These are phyloP conservation scores for Didymodactylos carnosus DNA, from an alignment of 2,888 invertebrate species.

Conservation along the genomic window DNA sequence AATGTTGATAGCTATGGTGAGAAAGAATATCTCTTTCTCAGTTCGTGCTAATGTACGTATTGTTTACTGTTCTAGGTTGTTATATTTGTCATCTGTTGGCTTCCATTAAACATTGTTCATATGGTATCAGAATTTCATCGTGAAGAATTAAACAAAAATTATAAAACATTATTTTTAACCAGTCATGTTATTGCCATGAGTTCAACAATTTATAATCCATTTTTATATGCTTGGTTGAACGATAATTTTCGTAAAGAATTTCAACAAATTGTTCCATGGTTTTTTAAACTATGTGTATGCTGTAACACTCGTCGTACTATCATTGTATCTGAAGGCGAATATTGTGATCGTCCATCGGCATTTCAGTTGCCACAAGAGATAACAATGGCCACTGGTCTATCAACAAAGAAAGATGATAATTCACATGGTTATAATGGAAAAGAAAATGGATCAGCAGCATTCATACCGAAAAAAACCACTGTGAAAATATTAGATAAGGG, in stretches of 20 bases:
- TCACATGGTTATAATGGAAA: neutral
- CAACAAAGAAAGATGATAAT: neutral
- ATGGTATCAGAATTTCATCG: slow-evolving; percentile 40
- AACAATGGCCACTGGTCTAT: neutral
- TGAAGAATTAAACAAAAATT: slow-evolving; percentile 18
- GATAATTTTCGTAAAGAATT: slow-evolving; percentile 78
- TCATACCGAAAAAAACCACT: too few relatives aligned
- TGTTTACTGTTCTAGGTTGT: too few relatives aligned
- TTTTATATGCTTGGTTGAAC: slow-evolving; percentile 82
- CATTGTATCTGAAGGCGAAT: neutral
- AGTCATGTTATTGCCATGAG: slow-evolving; percentile 76
- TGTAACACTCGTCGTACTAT: neutral
- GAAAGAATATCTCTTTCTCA: too few relatives aligned
- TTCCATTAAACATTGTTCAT: slow-evolving; percentile 59
- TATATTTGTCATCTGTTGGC: slow-evolving; percentile 80
- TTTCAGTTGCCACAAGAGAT: neutral
- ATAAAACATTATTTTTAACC: slow-evolving; percentile 52
- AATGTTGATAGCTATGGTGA: slow-evolving; percentile 94
- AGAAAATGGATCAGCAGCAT: neutral
- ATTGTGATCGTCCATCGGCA: neutral
- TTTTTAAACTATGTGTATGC: neutral
- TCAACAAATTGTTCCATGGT: slow-evolving; percentile 35
- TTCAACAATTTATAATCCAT: slow-evolving; percentile 78
- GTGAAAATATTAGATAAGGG: neutral
- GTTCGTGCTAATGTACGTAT: too few relatives aligned